A percentile compares a stretch with the other conserved stretches of the same genome.
Conservation (phyloP, 1,140 invertebrate genomes). For the Dysdera silvatica region DNA sequence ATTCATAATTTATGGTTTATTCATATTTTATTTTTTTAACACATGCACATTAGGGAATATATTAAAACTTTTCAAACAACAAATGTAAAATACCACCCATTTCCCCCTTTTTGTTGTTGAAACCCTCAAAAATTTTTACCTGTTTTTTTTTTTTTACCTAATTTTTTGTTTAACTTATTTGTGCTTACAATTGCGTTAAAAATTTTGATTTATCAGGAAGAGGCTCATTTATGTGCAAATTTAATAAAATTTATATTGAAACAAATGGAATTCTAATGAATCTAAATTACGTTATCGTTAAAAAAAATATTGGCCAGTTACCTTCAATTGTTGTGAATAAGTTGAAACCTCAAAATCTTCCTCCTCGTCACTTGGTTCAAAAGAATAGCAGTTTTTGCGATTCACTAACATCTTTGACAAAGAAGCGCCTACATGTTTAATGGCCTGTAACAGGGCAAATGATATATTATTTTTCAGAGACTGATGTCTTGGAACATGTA, state of each 20-base stretch:
- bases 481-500: background rate
- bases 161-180: too few species aligned
- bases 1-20: too few species aligned
- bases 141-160: too few species aligned
- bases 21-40: too few species aligned
- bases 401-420: background rate
- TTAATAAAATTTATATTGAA: background rate
- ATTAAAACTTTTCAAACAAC: background rate
- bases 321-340: slow-evolving; percentile 25
- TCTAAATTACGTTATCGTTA: background rate
- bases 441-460: background rate
- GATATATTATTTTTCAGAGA: background rate
- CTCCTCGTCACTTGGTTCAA: slow-evolving; percentile 15
- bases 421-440: background rate
- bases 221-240: background rate
- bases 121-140: too few species aligned
- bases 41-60: too few species aligned
- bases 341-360: slow-evolving; percentile 12
- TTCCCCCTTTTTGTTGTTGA: too few species aligned
- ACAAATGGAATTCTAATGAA: background rate
- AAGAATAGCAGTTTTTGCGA: background rate
- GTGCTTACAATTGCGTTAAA: too few species aligned
- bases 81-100: background rate
- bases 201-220: too few species aligned
- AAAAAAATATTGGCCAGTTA: slow-evolving; percentile 7